phyloP scores from a whole-genome alignment of 2,113 vertebrate species.

The Brienomyrus longianalis region DNA sequence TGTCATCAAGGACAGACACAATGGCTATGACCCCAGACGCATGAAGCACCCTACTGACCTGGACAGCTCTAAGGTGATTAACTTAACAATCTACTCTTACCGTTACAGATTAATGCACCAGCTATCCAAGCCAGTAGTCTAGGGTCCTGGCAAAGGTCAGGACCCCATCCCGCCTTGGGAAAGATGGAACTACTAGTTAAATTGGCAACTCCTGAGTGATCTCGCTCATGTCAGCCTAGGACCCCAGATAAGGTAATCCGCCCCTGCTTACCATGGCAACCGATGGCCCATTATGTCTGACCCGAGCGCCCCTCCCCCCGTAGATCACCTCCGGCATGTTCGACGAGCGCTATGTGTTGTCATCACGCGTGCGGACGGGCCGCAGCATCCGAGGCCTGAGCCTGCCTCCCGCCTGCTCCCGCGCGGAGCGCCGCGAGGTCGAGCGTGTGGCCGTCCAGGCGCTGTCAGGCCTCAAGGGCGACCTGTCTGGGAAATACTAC shows the following conservation, averaged over 20 bases:
- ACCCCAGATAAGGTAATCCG: not conserved
- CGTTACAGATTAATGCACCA: not conserved
- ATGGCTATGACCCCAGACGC: constrained; percentile 77
- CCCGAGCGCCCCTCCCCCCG: not conserved
- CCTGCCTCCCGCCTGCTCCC: constrained; percentile 77
- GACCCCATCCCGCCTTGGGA: not conserved
- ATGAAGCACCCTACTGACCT: constrained; percentile 86
- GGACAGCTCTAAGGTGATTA: constrained; percentile 79
- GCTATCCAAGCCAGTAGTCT: not conserved
- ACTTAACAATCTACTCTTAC: not conserved
- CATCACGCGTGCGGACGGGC: constrained; percentile 79
- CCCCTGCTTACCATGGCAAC: not conserved
- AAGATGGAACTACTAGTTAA: not conserved
- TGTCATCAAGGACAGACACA: constrained; percentile 79
- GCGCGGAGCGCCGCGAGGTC: constrained; percentile 83
- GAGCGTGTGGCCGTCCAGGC: constrained; percentile 75
- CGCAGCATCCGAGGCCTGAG: constrained; percentile 87
- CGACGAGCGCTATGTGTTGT: constrained; percentile 79
- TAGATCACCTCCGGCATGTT: constrained; percentile 76
- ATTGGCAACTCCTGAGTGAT: not conserved
- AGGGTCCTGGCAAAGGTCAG: not conserved
- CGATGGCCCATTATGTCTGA: not conserved
- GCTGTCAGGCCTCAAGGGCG: constrained; percentile 75
- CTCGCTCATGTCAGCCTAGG: not conserved
- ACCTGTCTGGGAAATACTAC: constrained; percentile 83